Evolutionary conservation across 2,797 vertebrate genomes (phyloP).

Genomic region (Arctocebus calabarensis): DNA sequence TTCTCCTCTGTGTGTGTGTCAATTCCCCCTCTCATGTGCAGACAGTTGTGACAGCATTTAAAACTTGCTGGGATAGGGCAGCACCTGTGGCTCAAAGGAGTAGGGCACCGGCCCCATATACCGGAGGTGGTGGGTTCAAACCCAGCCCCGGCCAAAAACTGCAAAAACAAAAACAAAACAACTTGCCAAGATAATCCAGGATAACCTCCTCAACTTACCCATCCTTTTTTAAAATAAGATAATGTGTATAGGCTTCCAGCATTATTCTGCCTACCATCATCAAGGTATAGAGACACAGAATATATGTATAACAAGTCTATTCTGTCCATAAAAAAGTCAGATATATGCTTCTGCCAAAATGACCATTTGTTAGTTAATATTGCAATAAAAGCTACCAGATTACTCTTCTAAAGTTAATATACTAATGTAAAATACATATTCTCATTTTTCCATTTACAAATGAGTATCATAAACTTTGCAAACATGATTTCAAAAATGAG

Average conservation of each 20-base stretch:
- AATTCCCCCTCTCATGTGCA: background rate
- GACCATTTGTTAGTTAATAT: slow-evolving; percentile 39
- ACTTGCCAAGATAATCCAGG: background rate
- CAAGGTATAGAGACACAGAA: background rate
- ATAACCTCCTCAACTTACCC: background rate
- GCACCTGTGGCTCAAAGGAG: too few relatives aligned
- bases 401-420: slow-evolving; percentile 51
- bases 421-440: slow-evolving; percentile 42
- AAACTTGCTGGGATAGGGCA: background rate
- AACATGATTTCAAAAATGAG: slow-evolving; percentile 54
- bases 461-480: slow-evolving; percentile 51
- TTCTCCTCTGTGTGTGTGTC: background rate
- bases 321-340: background rate
- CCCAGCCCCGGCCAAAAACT: too few relatives aligned
- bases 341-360: slow-evolving; percentile 26
- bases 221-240: slow-evolving; percentile 4
- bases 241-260: background rate
- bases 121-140: too few relatives aligned
- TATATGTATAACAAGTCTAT: slow-evolving; percentile 33
- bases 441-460: slow-evolving; percentile 51
- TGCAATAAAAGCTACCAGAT: slow-evolving; percentile 51
- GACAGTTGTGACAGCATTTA: background rate
- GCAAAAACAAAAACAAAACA: too few relatives aligned
- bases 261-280: background rate
- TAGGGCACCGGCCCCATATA: too few relatives aligned